Evolutionary conservation across 2,797 vertebrate genomes (phyloP).

Genomic region (Falco rusticolus): DNA sequence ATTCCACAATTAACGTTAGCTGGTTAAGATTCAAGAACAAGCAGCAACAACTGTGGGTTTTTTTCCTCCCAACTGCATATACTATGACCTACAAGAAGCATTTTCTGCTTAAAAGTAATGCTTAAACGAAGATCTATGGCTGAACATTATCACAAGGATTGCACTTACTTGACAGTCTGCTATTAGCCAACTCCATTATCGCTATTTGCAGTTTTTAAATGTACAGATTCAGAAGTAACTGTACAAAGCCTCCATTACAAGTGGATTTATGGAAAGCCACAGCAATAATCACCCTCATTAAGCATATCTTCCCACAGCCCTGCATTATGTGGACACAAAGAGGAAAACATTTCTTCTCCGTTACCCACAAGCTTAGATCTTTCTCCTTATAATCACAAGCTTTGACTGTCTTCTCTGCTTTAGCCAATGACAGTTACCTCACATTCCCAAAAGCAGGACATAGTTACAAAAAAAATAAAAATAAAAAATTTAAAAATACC

Average conservation of each 20-base stretch:
- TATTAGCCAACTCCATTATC: slow-evolving; percentile 71
- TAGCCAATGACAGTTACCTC: slow-evolving; percentile 5
- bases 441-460: not conserved
- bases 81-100: slow-evolving; percentile 56
- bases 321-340: slow-evolving; percentile 70
- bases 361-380: slow-evolving; percentile 63
- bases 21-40: slow-evolving; percentile 7
- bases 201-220: slow-evolving; percentile 71
- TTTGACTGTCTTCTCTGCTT: slow-evolving; percentile 20
- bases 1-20: slow-evolving; percentile 13
- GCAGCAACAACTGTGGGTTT: not conserved
- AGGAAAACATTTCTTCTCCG: slow-evolving; percentile 63
- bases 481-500: not conserved
- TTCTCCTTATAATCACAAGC: slow-evolving; percentile 43
- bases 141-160: slow-evolving; percentile 61
- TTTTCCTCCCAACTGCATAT: slow-evolving; percentile 9
- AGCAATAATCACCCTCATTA: slow-evolving; percentile 72
- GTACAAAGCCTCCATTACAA: slow-evolving; percentile 72
- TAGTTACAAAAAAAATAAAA: not conserved
- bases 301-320: slow-evolving; percentile 64
- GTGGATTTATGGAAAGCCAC: slow-evolving; percentile 72
- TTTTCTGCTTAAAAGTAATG: slow-evolving; percentile 65
- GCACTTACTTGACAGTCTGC: slow-evolving; percentile 67
- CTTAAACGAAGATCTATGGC: slow-evolving; percentile 65
- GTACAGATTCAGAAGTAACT: slow-evolving; percentile 68